Evolutionary conservation across 2,113 vertebrate species (phyloP).

Genomic region (Callipepla squamata): DNA sequence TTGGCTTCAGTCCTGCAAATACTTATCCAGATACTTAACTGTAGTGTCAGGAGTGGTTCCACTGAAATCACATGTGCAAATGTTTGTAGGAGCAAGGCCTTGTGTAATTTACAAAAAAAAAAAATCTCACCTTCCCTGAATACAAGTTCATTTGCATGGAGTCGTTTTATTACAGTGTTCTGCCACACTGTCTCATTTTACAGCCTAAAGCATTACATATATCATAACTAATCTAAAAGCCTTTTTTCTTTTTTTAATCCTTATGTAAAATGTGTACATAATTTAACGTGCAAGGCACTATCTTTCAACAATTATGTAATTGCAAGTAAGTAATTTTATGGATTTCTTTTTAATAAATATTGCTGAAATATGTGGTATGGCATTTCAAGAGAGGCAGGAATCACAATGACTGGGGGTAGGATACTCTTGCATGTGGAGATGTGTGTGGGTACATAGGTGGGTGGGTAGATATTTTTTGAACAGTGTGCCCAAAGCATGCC

Average conservation of each 20-base stretch:
- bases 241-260: not conserved
- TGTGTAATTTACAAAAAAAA: constrained; percentile 18
- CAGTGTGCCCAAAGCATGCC: not conserved
- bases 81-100: constrained; percentile 12
- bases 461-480: not conserved
- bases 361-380: not conserved
- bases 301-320: not conserved
- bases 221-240: not conserved
- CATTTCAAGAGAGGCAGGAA: not conserved
- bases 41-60: constrained; percentile 36
- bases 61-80: constrained; percentile 31
- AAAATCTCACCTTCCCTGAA: not conserved
- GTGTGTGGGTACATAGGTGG: not conserved
- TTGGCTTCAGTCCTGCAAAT: constrained; percentile 59
- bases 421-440: not conserved
- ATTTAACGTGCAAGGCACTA: not conserved
- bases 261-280: not conserved
- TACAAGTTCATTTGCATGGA: not conserved
- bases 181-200: not conserved
- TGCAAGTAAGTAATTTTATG: not conserved
- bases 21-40: constrained; percentile 37
- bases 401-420: not conserved
- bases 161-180: not conserved
- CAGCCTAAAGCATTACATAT: not conserved
- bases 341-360: not conserved